These are phyloP conservation scores for Amblyteles armatorius DNA, from an alignment of 2,888 invertebrate genomes.

Conservation along the genomic window DNA sequence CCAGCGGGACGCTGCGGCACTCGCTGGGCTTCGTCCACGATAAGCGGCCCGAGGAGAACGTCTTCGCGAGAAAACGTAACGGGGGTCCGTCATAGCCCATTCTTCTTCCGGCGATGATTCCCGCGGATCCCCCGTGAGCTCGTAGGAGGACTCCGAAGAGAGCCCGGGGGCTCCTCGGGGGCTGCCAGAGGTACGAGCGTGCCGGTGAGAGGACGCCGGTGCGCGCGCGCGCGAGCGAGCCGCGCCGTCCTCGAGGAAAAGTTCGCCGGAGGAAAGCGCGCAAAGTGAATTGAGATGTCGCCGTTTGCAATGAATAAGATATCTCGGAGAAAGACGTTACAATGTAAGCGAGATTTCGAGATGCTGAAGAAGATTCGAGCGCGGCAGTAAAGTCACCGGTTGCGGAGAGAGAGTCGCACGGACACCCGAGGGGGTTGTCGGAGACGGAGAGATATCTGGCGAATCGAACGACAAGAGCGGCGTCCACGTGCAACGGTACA, in stretches of 20 bases:
- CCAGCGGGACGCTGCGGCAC: no score
- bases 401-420: constrained; percentile 1
- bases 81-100: no score
- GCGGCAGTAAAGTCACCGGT: constrained; percentile 29
- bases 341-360: constrained; percentile 21
- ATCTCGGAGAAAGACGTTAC: constrained; percentile 45
- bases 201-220: no score
- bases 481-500: constrained; percentile 67
- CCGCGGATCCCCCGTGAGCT: no score
- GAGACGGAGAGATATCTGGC: constrained; percentile 47
- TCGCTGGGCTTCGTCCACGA: no score
- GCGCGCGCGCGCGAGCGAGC: neutral
- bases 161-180: no score
- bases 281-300: constrained; percentile 38
- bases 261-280: neutral
- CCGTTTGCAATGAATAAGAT: constrained; percentile 44
- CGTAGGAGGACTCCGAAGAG: no score
- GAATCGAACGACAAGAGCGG: constrained; percentile 72
- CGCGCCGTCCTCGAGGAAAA: constrained; percentile 13
- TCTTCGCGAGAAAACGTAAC: no score
- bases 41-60: no score
- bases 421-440: constrained; percentile 9
- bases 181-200: no score
- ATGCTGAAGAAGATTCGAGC: constrained; percentile 32
- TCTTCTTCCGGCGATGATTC: no score